phyloP scores from a whole-genome alignment of 2,888 invertebrate species.

The Sinopyrophorus schimmeli region DNA sequence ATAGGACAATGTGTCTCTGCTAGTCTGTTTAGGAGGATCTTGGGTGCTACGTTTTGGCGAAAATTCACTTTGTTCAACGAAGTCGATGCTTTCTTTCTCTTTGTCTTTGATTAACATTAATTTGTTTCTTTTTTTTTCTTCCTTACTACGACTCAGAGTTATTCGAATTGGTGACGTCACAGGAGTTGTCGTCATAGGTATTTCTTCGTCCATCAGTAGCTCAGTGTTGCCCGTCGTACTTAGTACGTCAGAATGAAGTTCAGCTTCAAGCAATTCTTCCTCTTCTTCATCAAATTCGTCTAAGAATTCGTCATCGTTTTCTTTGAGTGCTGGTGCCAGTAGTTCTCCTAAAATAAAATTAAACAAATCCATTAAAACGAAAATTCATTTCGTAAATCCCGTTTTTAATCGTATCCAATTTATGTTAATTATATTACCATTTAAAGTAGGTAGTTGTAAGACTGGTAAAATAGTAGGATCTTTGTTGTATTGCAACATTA shows the following conservation, averaged over 20 bases:
- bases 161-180: constrained; percentile 10
- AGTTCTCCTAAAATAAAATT: constrained; percentile 58
- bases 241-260: constrained; percentile 29
- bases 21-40: constrained; percentile 45
- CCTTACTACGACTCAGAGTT: constrained; percentile 7
- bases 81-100: constrained; percentile 27
- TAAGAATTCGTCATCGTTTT: constrained; percentile 34
- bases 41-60: constrained; percentile 44
- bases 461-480: constrained; percentile 70
- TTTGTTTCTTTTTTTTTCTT: constrained; percentile 1
- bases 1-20: constrained; percentile 50
- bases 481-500: constrained; percentile 75
- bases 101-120: constrained; percentile 33
- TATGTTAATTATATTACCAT: constrained; percentile 59
- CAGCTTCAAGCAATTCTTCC: constrained; percentile 41
- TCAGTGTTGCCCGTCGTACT: constrained; percentile 22
- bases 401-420: not conserved
- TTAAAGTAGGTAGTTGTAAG: constrained; percentile 74
- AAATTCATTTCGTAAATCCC: not conserved
- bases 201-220: constrained; percentile 14
- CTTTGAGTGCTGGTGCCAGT: constrained; percentile 46
- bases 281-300: constrained; percentile 36
- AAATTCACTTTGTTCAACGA: constrained; percentile 37
- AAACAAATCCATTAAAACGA: not conserved
- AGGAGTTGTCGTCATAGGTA: not conserved